Evolutionary conservation across 2,888 invertebrate genomes (phyloP), one percentile per base, ranked within the genome.

Genomic region (Idaea aversata): DNA sequence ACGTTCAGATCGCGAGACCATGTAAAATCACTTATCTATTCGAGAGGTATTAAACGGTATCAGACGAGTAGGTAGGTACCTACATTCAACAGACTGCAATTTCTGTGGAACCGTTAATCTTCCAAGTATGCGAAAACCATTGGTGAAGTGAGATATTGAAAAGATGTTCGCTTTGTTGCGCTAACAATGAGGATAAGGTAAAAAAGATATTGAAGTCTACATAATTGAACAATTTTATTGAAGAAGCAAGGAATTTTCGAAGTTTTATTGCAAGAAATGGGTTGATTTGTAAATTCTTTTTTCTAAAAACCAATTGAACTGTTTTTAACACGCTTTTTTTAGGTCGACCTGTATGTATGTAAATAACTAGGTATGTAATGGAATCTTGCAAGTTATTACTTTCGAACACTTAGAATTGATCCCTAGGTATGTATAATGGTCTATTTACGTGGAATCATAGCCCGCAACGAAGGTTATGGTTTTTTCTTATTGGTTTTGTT

Each of bases 1-100:
- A 47, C 47, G 47, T 47, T 67, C 66, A 65, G 68, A 65, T 68
- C 65, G 66, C 69, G 67, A 69, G 68, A 69, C 75, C 77, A 75
- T 76, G 77, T 79, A 76, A 78, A 80, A 81, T 81, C 78, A 76
- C 77, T 82, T 82, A 77, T 64, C 77, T 72, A 77, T 83, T 76
- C 66, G 75, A 76, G 76, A 68, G 58, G 75, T 79, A 82, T 82
- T 79, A 80, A 73, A 73, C 75, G 47, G 47, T 47, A 47, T 47
- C 47, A 47, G 47, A 47, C 47, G 13, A 47, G 47, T 25, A 25
- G 25, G 25, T 25, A 25, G 13, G 47, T 47, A 47, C 10, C 47
- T 47, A 69, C 66, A 69, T 74, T 69, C 71, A 72, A 75, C 72
- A 64, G 67, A 69, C 63, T 68, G 69, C 65, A 63, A 70, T 70